Evolutionary conservation across 2,113 vertebrate species (phyloP).

Genomic region (Centropus bengalensis): DNA sequence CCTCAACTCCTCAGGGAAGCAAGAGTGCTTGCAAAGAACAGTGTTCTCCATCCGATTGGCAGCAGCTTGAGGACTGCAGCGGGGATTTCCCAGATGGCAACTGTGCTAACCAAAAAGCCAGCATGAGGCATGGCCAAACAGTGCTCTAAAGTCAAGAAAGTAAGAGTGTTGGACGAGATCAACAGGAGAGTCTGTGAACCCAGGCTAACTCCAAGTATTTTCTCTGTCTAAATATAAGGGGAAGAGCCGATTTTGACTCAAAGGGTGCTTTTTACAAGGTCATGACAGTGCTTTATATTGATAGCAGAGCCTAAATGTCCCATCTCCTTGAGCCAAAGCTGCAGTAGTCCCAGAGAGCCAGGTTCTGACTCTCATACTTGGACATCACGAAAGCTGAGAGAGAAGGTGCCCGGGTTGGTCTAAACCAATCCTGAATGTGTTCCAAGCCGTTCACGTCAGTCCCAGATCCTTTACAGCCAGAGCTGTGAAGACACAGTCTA

Average conservation of each 20-base stretch:
- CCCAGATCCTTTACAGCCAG: not conserved
- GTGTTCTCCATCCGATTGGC: not conserved
- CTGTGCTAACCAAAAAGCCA: not conserved
- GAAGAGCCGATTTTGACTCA: not conserved
- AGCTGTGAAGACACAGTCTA: not conserved
- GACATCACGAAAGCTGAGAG: not conserved
- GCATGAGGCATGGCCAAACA: rapidly evolving
- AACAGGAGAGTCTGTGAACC: not conserved
- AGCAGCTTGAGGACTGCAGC: not conserved
- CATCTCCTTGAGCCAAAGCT: not conserved
- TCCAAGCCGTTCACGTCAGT: not conserved
- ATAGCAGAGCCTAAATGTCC: not conserved
- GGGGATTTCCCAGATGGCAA: not conserved
- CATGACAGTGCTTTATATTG: not conserved
- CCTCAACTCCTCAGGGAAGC: not conserved
- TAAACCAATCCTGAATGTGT: not conserved
- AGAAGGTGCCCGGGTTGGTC: not conserved
- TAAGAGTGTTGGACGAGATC: not conserved
- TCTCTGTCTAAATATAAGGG: not conserved
- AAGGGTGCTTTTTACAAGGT: not conserved
- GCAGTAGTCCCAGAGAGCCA: not conserved
- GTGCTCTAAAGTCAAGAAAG: not conserved
- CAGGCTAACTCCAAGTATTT: not conserved
- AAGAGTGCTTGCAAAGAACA: rapidly evolving
- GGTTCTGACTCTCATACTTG: not conserved